phyloP scores from a whole-genome alignment of 1,140 invertebrate species.

The Diorhabda carinulata region DNA sequence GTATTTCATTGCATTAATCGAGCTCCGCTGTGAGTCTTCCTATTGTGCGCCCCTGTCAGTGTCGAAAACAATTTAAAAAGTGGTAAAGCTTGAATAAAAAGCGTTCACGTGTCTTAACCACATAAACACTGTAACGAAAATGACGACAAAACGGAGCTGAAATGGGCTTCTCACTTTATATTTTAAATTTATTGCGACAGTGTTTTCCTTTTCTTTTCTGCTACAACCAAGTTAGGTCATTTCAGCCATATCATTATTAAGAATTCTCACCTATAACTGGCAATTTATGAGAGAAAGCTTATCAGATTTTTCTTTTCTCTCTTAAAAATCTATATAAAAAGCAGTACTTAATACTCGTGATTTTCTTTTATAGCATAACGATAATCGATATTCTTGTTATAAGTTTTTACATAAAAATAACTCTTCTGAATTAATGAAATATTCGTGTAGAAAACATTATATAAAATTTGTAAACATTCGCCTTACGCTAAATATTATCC shows the following conservation, averaged over 20 bases:
- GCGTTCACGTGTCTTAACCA: conserved; percentile 38
- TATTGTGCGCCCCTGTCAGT: conserved; percentile 4
- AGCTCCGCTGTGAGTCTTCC: not conserved
- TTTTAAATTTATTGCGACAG: conserved; percentile 37
- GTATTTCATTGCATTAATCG: not conserved
- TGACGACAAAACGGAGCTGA: conserved; percentile 16
- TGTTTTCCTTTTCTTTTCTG: conserved; percentile 33
- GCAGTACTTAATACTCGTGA: not conserved
- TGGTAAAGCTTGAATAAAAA: conserved; percentile 23
- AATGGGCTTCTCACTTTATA: conserved; percentile 36
- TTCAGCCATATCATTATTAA: conserved; percentile 21
- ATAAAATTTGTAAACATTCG: too few relatives aligned
- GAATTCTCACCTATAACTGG: conserved; percentile 24
- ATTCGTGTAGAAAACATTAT: too few relatives aligned
- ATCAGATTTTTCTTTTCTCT: conserved; percentile 18
- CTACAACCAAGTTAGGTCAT: conserved; percentile 26
- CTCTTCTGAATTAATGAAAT: too few relatives aligned
- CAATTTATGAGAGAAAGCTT: conserved; percentile 29
- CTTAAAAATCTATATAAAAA: not conserved
- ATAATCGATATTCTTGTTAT: not conserved
- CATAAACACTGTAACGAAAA: conserved; percentile 38
- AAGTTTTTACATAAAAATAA: too few relatives aligned
- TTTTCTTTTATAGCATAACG: not conserved
- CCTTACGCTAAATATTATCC: too few relatives aligned
- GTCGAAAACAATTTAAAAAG: conserved; percentile 5